Evolutionary conservation across 2,113 vertebrate species (phyloP).

Genomic region (Sarotherodon lohbergeri): DNA sequence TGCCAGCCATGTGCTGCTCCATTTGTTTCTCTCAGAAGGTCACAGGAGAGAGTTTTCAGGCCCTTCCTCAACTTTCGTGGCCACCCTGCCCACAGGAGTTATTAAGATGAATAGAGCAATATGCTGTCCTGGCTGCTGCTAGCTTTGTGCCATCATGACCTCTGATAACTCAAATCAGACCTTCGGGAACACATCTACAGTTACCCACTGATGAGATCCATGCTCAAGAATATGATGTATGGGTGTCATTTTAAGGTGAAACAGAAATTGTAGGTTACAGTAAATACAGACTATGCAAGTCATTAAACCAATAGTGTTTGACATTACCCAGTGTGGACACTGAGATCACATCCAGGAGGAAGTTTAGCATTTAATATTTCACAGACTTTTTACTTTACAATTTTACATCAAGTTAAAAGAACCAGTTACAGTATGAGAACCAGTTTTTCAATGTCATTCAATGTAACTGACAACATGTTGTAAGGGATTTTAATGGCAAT

Average conservation of each 20-base stretch:
- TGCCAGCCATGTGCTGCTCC: slow-evolving; percentile 67
- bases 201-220: background rate
- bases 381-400: background rate
- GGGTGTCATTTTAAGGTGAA: background rate
- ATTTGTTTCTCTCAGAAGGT: slow-evolving; percentile 79
- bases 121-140: slow-evolving; percentile 28
- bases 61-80: slow-evolving; percentile 60
- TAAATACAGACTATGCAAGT: background rate
- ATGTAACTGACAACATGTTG: background rate
- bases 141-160: slow-evolving; percentile 51
- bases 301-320: background rate
- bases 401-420: background rate
- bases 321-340: background rate
- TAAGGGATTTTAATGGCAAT: background rate
- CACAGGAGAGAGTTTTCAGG: slow-evolving; percentile 66
- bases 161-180: slow-evolving; percentile 58
- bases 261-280: background rate
- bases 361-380: background rate
- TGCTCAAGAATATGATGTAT: background rate
- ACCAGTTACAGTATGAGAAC: background rate
- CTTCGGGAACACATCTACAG: slow-evolving; percentile 31
- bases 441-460: background rate
- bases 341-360: background rate
- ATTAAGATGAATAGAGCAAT: slow-evolving; percentile 70
- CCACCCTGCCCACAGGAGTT: slow-evolving; percentile 55